Conservation (phyloP, 1,140 invertebrate species). For the Apis cerana region DNA sequence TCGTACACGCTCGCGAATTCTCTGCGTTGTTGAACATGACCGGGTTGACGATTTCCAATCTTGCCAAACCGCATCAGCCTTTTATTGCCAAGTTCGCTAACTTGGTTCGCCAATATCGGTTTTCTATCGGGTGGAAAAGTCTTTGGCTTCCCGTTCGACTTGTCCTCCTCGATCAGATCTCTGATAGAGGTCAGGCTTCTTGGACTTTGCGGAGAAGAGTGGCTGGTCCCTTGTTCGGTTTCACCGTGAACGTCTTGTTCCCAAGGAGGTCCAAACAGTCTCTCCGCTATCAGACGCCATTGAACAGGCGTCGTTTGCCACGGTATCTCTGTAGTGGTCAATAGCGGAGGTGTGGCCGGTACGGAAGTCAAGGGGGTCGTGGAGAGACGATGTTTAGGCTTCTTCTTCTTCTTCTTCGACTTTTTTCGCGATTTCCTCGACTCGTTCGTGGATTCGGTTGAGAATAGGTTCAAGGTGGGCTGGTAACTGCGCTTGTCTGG, state of each 20-base stretch:
- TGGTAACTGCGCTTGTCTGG: conserved; percentile 57
- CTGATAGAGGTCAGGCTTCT: conserved; percentile 32
- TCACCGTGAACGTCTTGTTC: conserved; percentile 33
- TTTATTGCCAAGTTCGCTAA: neutral
- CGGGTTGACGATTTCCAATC: neutral
- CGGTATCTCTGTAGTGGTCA: conserved; percentile 55
- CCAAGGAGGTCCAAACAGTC: conserved; percentile 65
- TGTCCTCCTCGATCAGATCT: conserved; percentile 53
- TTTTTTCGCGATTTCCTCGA: conserved; percentile 52
- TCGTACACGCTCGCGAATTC: conserved; percentile 20
- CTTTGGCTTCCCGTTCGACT: conserved; percentile 32
- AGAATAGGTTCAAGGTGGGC: neutral
- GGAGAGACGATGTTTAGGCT: conserved; percentile 46
- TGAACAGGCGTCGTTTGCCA: conserved; percentile 54
- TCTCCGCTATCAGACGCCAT: conserved; percentile 71
- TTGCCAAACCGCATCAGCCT: neutral
- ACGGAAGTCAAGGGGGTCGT: conserved; percentile 44
- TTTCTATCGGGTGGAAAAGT: neutral
- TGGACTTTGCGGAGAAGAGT: conserved; percentile 48
- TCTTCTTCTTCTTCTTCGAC: conserved; percentile 70
- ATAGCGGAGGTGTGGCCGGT: conserved; percentile 26
- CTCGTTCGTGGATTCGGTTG: conserved; percentile 16
- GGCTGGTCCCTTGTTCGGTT: conserved; percentile 37
- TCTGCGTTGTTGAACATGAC: neutral
- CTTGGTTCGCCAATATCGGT: neutral